Evolutionary conservation across 2,888 invertebrate genomes (phyloP).

Genomic region (Dione vanillae): DNA sequence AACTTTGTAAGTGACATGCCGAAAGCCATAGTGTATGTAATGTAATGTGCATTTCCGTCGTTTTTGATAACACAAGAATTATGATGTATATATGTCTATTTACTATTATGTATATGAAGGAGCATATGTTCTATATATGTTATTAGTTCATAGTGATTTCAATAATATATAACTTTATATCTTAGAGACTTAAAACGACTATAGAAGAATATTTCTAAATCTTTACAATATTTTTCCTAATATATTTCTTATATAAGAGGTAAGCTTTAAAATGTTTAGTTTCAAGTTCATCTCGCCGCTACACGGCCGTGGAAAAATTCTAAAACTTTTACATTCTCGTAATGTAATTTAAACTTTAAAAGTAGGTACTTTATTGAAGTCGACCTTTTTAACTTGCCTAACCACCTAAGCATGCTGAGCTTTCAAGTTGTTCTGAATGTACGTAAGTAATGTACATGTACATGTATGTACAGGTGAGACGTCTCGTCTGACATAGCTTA

Average conservation of each 20-base stretch:
- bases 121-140: too few species aligned
- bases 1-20: not conserved
- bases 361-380: slow-evolving; percentile 18
- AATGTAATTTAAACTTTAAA: slow-evolving; percentile 23
- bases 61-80: too few species aligned
- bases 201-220: too few species aligned
- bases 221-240: not conserved
- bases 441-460: not conserved
- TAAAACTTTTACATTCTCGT: slow-evolving; percentile 22
- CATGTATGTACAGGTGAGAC: not conserved
- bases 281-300: not conserved
- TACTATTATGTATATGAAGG: too few species aligned
- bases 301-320: slow-evolving; percentile 1
- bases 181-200: too few species aligned
- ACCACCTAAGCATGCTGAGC: slow-evolving; percentile 4
- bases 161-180: too few species aligned
- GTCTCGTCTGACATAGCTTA: not conserved
- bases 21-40: not conserved
- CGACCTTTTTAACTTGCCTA: slow-evolving; percentile 13
- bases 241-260: not conserved
- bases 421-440: slow-evolving; percentile 9
- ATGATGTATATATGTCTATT: too few species aligned
- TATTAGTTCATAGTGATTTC: too few species aligned
- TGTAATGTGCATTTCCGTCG: not conserved
- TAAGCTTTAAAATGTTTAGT: not conserved